Conservation (phyloP, 2,113 vertebrate species). For the Smithornis capensis region DNA sequence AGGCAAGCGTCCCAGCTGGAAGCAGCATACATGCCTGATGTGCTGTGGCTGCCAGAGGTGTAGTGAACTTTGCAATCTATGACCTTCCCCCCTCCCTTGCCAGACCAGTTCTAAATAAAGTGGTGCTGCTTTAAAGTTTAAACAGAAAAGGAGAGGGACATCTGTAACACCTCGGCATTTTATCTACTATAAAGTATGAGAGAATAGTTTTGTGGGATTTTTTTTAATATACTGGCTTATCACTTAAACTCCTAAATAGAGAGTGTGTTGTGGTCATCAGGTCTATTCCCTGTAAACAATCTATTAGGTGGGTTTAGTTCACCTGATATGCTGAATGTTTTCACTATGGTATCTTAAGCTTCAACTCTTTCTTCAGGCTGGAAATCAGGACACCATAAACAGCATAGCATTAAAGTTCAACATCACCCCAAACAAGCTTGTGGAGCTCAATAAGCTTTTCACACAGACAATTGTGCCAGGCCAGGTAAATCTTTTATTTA, state of each 20-base stretch:
- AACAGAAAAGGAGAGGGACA: background rate
- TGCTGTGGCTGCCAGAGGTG: background rate
- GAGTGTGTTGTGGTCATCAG: background rate
- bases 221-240: background rate
- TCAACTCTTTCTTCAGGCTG: constrained; percentile 78
- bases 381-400: constrained; percentile 88
- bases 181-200: background rate
- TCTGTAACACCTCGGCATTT: background rate
- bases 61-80: background rate
- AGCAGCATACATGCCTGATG: background rate
- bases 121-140: background rate
- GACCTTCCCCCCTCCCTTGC: background rate
- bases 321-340: background rate
- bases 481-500: constrained; percentile 79
- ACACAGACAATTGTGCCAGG: constrained; percentile 90
- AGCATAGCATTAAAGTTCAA: constrained; percentile 95
- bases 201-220: background rate
- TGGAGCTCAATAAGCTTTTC: constrained; percentile 94
- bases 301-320: background rate
- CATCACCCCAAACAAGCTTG: constrained; percentile 93
- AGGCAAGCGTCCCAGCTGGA: background rate
- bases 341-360: background rate
- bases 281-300: background rate
- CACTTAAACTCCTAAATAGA: background rate
- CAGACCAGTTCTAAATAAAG: background rate